Evolutionary conservation across 2,113 vertebrate genomes (phyloP).

Genomic region (Phodopus roborovskii): DNA sequence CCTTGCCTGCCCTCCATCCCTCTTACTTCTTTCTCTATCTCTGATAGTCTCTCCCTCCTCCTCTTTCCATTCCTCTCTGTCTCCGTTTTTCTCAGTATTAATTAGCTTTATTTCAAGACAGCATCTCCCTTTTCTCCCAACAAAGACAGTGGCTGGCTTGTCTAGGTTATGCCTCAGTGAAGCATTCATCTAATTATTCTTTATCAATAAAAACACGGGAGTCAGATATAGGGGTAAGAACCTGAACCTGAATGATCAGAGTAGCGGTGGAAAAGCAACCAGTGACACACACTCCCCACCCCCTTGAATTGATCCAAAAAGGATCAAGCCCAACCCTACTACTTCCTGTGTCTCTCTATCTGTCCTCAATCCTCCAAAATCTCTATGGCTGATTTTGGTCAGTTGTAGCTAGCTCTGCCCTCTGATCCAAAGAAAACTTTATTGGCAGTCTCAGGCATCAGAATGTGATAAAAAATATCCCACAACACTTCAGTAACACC

Average conservation of each 20-base stretch:
- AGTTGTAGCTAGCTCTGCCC: not conserved
- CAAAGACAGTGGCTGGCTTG: constrained; percentile 28
- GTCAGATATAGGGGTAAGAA: not conserved
- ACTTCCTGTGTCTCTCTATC: not conserved
- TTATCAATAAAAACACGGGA: not conserved
- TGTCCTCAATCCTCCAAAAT: not conserved
- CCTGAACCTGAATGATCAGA: not conserved
- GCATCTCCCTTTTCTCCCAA: not conserved
- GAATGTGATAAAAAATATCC: not conserved
- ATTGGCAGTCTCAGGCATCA: not conserved
- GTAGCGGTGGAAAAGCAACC: not conserved
- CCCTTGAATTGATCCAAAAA: not conserved
- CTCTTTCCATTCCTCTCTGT: not conserved
- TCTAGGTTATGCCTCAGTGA: not conserved
- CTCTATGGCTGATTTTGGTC: not conserved
- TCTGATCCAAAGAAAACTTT: not conserved
- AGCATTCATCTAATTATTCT: not conserved
- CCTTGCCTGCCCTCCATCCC: not conserved
- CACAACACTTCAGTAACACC: not conserved
- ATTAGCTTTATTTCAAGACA: constrained; percentile 48
- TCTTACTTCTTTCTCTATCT: not conserved
- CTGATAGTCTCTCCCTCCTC: not conserved
- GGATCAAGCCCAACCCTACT: not conserved
- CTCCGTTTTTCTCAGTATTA: constrained; percentile 6
- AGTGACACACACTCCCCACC: not conserved